A percentile compares a stretch with the other conserved stretches of the same genome.
Conservation (phyloP, 2,797 vertebrate species). For the Chaetodon trifasciatus region DNA sequence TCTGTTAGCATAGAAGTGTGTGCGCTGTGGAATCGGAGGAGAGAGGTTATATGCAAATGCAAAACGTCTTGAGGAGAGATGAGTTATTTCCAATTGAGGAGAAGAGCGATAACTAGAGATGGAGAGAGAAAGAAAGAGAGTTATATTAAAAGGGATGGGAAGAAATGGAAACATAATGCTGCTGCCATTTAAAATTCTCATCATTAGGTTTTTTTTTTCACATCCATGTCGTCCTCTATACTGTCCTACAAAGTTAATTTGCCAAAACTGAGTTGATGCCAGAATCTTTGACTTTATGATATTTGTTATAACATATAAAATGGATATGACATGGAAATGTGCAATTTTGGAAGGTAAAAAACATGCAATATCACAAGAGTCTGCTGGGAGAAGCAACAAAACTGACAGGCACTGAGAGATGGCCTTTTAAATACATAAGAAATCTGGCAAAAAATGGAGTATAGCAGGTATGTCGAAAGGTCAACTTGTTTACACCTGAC, state of each 20-base stretch:
- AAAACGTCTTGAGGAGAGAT: constrained; percentile 19
- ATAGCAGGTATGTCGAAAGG: not conserved
- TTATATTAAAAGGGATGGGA: not conserved
- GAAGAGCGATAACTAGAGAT: not conserved
- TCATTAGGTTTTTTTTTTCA: not conserved
- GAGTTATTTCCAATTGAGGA: constrained; percentile 33
- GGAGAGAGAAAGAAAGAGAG: not conserved
- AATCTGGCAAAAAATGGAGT: too few species aligned
- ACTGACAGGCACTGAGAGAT: too few species aligned
- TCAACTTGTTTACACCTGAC: constrained; percentile 27
- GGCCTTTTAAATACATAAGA: too few species aligned
- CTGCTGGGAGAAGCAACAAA: not conserved
- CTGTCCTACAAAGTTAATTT: not conserved
- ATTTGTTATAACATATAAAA: not conserved
- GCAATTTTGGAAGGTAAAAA: not conserved
- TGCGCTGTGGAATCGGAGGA: constrained; percentile 16
- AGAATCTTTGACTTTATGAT: not conserved
- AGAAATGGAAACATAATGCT: not conserved
- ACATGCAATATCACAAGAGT: not conserved
- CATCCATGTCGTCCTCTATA: not conserved
- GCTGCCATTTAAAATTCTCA: not conserved
- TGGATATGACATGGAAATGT: not conserved
- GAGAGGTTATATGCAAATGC: constrained; percentile 49
- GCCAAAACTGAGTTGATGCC: not conserved
- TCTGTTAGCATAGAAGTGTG: constrained; percentile 23